Evolutionary conservation across 2,797 vertebrate genomes (phyloP), one percentile per base, ranked within the genome.

Genomic region (Sebastes trivittatus): DNA sequence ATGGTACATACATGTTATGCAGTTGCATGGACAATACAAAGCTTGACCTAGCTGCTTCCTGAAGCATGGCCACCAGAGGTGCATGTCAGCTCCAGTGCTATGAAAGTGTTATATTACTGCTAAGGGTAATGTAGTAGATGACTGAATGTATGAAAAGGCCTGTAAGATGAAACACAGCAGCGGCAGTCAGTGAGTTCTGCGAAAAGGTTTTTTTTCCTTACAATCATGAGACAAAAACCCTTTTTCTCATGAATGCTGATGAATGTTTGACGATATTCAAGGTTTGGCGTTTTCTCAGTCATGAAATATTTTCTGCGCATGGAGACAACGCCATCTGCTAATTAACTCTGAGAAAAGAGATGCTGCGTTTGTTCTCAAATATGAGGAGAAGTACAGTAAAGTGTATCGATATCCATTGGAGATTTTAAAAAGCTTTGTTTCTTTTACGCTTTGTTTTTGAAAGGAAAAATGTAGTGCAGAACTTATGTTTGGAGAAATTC

Each of bases 11-110:
- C 11, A 66, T 58, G 29, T 69, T 69, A 36, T 74, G 75, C 14
- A 58, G 27, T 25, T 56, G 65, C 73, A 62, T 78, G 68, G 70
- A 76, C 78, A 80, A 71, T 66, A 78, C n/a, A 85, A 70, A 70
- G 60, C 30, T 46, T 90, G 90, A 85, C 89, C 88, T 64, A 86
- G 54, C 85, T 91, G 85, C 73, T 69, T 75, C 52, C 11, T 86
- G 78, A 86, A 91, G 81, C 83, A 79, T 89, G 46, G 55, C 36
- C 63, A 79, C 61, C 56, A 34, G 72, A 68, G 61, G 58, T 73
- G 75, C 67, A 58, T 65, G 84, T 72, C 64, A n/a, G 18, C 18
- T n/a, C 46, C 13, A 5, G 14, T 36, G 10, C 11, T 30, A 6
- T 2, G 25, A 32, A 64, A 30, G 16, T 61, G 20, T 54, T 61